Evolutionary conservation across 1,140 invertebrate genomes (phyloP).

Genomic region (Phthorimaea operculella): DNA sequence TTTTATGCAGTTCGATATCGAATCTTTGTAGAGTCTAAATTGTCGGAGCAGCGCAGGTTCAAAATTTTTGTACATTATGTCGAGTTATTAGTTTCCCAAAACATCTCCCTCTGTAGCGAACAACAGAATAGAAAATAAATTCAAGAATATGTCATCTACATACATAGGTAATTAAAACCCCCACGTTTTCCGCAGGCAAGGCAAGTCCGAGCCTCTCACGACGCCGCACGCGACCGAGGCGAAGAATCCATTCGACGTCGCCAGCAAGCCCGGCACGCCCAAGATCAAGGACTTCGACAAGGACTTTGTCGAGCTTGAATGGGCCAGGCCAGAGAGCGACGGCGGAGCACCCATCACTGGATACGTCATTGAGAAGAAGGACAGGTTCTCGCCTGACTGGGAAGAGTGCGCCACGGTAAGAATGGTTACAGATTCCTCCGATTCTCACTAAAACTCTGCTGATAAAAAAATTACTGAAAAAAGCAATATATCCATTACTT

Average conservation of each 20-base stretch:
- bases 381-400: constrained; percentile 89
- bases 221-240: constrained; percentile 92
- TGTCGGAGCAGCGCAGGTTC: too few species aligned
- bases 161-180: too few species aligned
- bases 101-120: too few species aligned
- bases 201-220: constrained; percentile 93
- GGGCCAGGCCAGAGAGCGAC: constrained; percentile 87
- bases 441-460: too few species aligned
- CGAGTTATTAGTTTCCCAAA: too few species aligned
- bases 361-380: constrained; percentile 96
- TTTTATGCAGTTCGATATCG: too few species aligned
- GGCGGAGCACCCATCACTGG: constrained; percentile 91
- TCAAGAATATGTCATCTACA: too few species aligned
- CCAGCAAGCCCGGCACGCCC: constrained; percentile 74
- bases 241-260: constrained; percentile 96
- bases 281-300: constrained; percentile 92
- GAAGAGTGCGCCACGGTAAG: constrained; percentile 82
- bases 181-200: constrained; percentile 71
- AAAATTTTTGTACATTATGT: too few species aligned
- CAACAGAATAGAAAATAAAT: too few species aligned
- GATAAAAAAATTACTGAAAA: too few species aligned
- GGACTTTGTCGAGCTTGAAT: constrained; percentile 95
- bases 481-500: too few species aligned
- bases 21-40: neutral
- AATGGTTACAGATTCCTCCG: constrained; percentile 3